Evolutionary conservation across 2,113 vertebrate species (phyloP).

Genomic region (Pygoscelis adeliae): DNA sequence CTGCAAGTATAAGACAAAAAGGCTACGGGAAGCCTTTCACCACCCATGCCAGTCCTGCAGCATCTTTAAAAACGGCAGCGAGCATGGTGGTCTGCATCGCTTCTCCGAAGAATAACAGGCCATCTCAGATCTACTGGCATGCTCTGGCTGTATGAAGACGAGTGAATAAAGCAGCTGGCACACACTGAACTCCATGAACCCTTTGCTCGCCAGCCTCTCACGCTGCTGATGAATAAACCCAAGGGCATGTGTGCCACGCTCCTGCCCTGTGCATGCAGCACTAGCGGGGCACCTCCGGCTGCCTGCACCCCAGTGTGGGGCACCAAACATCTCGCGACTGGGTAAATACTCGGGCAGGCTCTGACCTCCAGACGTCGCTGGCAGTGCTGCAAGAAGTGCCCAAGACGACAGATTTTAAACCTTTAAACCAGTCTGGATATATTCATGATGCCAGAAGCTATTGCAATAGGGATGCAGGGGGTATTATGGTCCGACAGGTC

Average conservation of each 20-base stretch:
- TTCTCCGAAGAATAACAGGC: rapidly evolving
- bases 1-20: not conserved
- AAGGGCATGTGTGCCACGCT: rapidly evolving
- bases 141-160: not conserved
- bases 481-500: rapidly evolving
- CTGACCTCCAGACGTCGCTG: rapidly evolving
- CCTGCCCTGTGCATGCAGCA: not conserved
- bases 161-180: not conserved
- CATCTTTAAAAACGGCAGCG: rapidly evolving
- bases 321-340: not conserved
- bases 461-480: not conserved
- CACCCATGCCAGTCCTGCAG: not conserved
- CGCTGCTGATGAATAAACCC: not conserved
- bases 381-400: not conserved
- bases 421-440: not conserved
- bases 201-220: not conserved
- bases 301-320: not conserved
- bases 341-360: not conserved
- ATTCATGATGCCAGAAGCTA: not conserved
- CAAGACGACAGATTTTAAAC: too few relatives aligned
- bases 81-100: not conserved
- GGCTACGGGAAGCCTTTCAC: not conserved
- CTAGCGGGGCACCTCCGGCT: rapidly evolving
- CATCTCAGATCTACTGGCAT: not conserved
- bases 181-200: not conserved